Percentiles rank a stretch among this genome's conserved stretches.
These are phyloP conservation scores for Tenthredo distinguenda DNA, from an alignment of 2,888 invertebrate genomes.

Conservation along the genomic window DNA sequence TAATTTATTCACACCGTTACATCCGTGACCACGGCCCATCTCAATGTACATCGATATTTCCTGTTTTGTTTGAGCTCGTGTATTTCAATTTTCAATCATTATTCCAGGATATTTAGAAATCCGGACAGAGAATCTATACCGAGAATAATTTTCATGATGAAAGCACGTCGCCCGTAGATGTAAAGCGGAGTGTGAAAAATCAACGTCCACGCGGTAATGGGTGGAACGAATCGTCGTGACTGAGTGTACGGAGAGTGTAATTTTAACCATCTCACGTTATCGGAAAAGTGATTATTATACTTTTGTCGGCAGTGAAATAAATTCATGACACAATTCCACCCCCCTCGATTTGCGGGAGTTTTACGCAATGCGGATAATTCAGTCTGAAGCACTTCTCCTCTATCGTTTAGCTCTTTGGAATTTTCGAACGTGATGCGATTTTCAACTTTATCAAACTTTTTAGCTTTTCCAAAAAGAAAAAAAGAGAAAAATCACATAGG, in stretches of 20 bases:
- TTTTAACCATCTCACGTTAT: constrained; percentile 13
- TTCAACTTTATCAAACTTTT: background rate
- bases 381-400: background rate
- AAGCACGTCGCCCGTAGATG: background rate
- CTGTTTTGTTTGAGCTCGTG: background rate
- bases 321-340: constrained; percentile 21
- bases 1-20: background rate
- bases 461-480: background rate
- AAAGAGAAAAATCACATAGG: background rate
- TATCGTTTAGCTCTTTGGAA: background rate
- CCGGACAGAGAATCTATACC: background rate
- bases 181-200: background rate
- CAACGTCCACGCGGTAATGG: background rate
- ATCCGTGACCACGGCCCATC: background rate
- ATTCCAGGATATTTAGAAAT: background rate
- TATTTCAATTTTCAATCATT: background rate
- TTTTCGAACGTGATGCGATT: background rate
- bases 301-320: constrained; percentile 17
- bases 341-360: background rate
- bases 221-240: background rate
- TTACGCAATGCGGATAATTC: constrained; percentile 13
- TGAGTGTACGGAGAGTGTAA: background rate
- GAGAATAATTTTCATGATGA: background rate
- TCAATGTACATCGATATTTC: background rate
- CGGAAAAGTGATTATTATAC: constrained; percentile 35